phyloP scores from a whole-genome alignment of 1,140 invertebrate species.

The Lasaia peninsularis region DNA sequence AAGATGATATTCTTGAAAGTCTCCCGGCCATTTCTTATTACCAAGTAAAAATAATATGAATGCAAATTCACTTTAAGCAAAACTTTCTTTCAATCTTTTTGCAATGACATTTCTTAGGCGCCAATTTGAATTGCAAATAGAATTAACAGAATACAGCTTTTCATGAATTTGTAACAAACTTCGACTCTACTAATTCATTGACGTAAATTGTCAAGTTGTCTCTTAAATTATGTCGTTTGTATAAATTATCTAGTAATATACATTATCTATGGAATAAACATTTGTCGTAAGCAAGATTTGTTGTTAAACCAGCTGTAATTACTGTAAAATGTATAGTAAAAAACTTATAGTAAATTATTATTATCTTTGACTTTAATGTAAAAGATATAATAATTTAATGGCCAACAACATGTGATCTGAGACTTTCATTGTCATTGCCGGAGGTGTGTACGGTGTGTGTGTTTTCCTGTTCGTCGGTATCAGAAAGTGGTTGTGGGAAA shows the following conservation, averaged over 20 bases:
- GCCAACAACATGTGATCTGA: no score
- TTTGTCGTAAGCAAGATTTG: neutral
- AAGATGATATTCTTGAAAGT: neutral
- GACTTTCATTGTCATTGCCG: no score
- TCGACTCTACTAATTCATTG: conserved; percentile 9
- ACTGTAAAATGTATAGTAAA: neutral
- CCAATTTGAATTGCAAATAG: conserved; percentile 19
- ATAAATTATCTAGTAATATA: neutral
- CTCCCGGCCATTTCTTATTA: conserved; percentile 1
- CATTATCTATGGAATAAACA: neutral
- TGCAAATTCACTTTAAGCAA: conserved; percentile 9
- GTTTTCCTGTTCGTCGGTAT: no score
- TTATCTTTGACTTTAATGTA: no score
- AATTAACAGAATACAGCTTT: conserved; percentile 19
- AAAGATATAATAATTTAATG: no score
- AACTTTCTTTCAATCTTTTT: conserved; percentile 13
- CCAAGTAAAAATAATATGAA: conserved; percentile 13
- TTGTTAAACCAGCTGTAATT: neutral
- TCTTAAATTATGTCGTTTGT: conserved; percentile 8
- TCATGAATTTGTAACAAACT: conserved; percentile 19
- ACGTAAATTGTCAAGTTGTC: conserved; percentile 14
- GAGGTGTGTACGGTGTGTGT: no score
- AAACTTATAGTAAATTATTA: no score
- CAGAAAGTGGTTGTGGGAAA: no score
- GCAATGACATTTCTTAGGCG: conserved; percentile 16